These are phyloP conservation scores for Muscicapa comitata DNA, from an alignment of 2,797 vertebrate species.

Conservation along the genomic window DNA sequence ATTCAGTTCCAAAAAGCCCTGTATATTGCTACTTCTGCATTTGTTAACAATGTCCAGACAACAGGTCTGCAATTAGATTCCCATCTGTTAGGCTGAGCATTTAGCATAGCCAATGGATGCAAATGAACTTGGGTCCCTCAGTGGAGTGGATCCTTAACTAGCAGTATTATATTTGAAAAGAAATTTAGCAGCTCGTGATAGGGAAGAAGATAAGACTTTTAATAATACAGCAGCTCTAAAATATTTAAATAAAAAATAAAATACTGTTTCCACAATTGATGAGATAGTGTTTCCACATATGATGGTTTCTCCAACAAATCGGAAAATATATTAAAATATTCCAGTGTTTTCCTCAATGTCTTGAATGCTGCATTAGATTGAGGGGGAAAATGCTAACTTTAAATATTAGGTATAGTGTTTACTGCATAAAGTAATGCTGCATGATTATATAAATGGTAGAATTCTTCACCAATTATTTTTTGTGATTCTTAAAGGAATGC, in stretches of 20 bases:
- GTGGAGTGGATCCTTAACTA: conserved; percentile 44
- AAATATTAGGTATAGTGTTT: not conserved
- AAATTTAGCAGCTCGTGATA: not conserved
- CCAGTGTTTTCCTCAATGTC: not conserved
- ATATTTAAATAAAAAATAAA: not conserved
- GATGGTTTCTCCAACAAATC: not conserved
- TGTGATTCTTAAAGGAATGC: not conserved
- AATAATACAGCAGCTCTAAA: not conserved
- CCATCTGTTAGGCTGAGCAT: conserved; percentile 73
- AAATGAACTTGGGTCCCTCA: conserved; percentile 59
- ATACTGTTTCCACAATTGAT: not conserved
- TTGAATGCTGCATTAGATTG: not conserved
- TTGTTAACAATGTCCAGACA: conserved; percentile 80
- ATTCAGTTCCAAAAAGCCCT: conserved; percentile 76
- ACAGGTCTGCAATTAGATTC: conserved; percentile 79
- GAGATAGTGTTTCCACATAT: not conserved
- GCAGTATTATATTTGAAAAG: conserved; percentile 4
- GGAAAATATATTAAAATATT: not conserved
- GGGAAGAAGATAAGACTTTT: not conserved
- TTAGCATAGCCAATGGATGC: conserved; percentile 61
- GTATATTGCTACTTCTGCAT: conserved; percentile 76
- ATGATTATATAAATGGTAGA: not conserved
- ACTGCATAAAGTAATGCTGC: not conserved
- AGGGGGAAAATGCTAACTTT: not conserved
- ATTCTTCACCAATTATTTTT: not conserved